Base-by-base conservation (phyloP, 2,113 vertebrate genomes). In the Aleadryas rufinucha region DNA sequence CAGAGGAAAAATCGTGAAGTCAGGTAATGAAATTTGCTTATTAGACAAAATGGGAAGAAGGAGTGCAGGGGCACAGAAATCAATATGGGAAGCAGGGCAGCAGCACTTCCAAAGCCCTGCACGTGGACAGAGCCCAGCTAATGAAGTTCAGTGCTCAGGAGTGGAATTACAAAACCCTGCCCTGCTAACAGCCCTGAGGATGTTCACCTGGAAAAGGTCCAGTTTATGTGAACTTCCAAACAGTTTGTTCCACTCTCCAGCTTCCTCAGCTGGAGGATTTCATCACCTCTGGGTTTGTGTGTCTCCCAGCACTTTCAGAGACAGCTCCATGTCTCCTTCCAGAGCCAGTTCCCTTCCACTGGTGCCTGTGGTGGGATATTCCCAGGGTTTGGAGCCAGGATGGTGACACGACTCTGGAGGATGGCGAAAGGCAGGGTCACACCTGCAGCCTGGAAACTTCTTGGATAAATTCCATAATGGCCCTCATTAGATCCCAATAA, bases 21-120 rank as follows among this genome's bases (percentile, higher is more conserved):
- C 96, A 92, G 89, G 92, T 97, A 97, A 96, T 95, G 96, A 97
- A 97, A 97, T 97, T 96, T 96, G 96, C 96, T 97, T 95, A 91
- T 96, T 96, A 97, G 92, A 93, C 95, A 90, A 50, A 94, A 97
- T 79, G 88, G 92, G 90, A 13, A 96, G 96, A 84, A 96, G 30
- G 83, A 94, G 93, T 92, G 95, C 93, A 90, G 96, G 86, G 96
- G 83, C 92, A 93, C 94, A 96, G 92, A 94, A 96, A 97, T 97
- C 96, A 71, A 97, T 96, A 87, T 41, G 61, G 85, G 47, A 60
- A 96, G 88, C 92, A 95, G 93, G 93, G 68, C 92, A 89, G 90
- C 56, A 94, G 57, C 76, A 35, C 68, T 86, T 78, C 82, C 68
- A 81, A 44, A 88, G 82, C 90, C 72, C 31, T 57, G 85, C 71